Evolutionary conservation across 2,888 invertebrate species (phyloP), one percentile per base, ranked within the genome.

Genomic region (Dasysyrphus tricinctus): DNA sequence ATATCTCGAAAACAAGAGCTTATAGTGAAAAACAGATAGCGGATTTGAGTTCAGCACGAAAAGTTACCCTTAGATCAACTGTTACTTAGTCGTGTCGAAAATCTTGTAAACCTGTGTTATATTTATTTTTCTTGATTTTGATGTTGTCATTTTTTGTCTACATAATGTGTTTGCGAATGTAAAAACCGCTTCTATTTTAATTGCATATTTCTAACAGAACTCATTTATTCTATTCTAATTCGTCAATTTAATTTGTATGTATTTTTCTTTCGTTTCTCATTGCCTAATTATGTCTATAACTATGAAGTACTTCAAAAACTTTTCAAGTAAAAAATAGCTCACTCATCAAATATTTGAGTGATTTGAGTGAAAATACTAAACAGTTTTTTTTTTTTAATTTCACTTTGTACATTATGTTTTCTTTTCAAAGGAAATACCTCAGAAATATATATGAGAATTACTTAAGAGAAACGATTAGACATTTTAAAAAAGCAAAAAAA

Each of bases 391-490:
- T 8, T 29, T 63, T 63, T 19, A 4, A 11, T 32, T 56, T 56
- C 3, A 3, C 8, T n/a, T 56, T 32, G 0, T 34, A 54, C n/a
- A 56, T 56, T 56, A 32, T 32, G 29, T 54, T 16, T 9, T 34
- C 2, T 32, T 16, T 34, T 65, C 12, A 34, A 34, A 65, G 47
- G 34, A 47, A 65, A 11, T 47, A 65, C 12, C 16, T 65, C 32
- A 19, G 34, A 34, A 54, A 51, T 34, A 34, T 56, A 44, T 16
- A 16, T 19, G 19, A 34, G 14, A 65, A 47, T 65, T 65, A 49
- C 65, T 65, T 47, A 65, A 65, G 34, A 65, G 61, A 63, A 42
- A 14, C 42, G 61, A 63, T 63, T 63, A 63, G 59, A 42, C 61
- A 42, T 44, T 63, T 63, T 19, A 24, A 24, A 24, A 24, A 24